Base-by-base conservation (phyloP, 2,797 vertebrate species). In the Geotrypetes seraphini region DNA sequence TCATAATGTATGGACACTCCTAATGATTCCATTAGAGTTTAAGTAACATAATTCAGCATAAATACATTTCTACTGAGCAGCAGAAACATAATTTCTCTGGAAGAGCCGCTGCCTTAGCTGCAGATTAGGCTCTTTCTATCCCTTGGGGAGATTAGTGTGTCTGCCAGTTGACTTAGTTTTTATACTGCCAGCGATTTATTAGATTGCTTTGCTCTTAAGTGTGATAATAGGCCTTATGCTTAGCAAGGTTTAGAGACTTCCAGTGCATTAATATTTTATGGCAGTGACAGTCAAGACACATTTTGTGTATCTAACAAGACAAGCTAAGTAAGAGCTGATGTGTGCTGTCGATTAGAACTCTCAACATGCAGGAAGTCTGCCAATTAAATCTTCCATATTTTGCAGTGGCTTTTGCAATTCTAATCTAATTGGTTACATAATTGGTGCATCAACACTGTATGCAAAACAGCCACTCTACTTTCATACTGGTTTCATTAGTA, bases 291-390 rank as follows among this genome's bases (percentile, higher is more conserved):
- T 75, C 64, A 77, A 78, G 75, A 75, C 74, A 82, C 69, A 81
- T 83, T 84, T 78, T 83, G 77, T 81, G 84, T 82, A 82, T 73
- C 75, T 81, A 85, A 84, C 71, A 71, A 82, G 74, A 57, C 77
- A 81, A 80, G 71, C 22, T 70, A 76, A 70, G 54, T 42, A 67
- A 55, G 57, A 55, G 50, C 48, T 71, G 59, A 67, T 71, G 39
- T 42, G 50, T 66, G 47, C 32, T 68, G 43, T 55, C 79, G 57
- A 77, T 75, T 61, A 75, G 51, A 62, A 54, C 53, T 71, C 73
- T 60, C 55, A 63, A 64, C 58, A 59, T 40, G 31, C 39, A 65
- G 46, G 57, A 71, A 31, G 29, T 26, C 42, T 60, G 66, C 62
- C 70, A 71, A 40, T 58, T 60, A 64, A 28, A 36, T 37, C 59